phyloP scores from a whole-genome alignment of 2,888 invertebrate species.

The Lydus trimaculatus region DNA sequence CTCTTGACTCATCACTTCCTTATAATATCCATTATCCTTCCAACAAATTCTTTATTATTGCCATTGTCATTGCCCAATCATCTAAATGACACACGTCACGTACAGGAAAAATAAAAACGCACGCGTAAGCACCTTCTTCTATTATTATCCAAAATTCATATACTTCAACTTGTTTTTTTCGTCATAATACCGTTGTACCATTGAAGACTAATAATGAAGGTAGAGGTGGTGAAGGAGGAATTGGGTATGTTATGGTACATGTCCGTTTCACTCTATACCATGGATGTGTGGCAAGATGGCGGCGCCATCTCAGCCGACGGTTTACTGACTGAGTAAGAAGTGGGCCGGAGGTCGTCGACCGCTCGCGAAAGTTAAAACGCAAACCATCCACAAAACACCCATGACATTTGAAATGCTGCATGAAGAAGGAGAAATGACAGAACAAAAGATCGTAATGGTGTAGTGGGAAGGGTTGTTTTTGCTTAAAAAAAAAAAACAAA shows the following conservation, averaged over 20 bases:
- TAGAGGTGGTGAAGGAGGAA: background rate
- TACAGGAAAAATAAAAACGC: background rate
- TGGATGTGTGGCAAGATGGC: constrained; percentile 52
- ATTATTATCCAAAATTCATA: no score
- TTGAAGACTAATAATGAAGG: background rate
- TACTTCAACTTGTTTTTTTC: background rate
- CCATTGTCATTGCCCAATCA: background rate
- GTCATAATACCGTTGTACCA: background rate
- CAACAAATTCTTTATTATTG: constrained; percentile 9
- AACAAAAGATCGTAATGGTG: background rate
- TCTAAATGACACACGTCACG: background rate
- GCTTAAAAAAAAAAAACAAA: no score
- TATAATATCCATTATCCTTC: background rate
- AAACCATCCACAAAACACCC: constrained; percentile 41
- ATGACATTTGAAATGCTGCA: constrained; percentile 40
- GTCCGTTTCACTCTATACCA: constrained; percentile 12
- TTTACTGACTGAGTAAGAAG: constrained; percentile 58
- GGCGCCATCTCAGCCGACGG: constrained; percentile 47
- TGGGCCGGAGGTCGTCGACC: constrained; percentile 55
- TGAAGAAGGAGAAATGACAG: background rate
- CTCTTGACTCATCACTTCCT: background rate
- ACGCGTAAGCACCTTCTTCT: background rate
- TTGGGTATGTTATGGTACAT: background rate
- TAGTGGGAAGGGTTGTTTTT: background rate
- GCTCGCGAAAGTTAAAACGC: constrained; percentile 53